Percentiles rank a stretch among this genome's conserved stretches.
Conservation (phyloP, 2,797 vertebrate species). For the Pteronotus mesoamericanus region DNA sequence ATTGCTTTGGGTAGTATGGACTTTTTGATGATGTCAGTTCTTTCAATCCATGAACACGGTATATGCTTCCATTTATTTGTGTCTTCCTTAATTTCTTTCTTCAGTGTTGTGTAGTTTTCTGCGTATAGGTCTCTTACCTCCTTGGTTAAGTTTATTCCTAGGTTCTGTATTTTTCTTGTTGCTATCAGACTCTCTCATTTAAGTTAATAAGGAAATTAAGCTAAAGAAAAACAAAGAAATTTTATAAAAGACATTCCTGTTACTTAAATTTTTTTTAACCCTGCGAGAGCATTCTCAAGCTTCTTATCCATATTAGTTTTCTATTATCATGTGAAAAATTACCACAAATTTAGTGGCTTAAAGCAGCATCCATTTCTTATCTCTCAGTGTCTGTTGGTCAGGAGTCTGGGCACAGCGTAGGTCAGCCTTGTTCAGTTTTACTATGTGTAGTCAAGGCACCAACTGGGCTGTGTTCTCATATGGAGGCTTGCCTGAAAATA, state of each 20-base stretch:
- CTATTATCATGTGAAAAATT: background rate
- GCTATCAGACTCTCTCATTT: background rate
- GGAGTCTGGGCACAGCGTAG: background rate
- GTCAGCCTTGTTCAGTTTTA: background rate
- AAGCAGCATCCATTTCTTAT: background rate
- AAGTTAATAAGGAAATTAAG: background rate
- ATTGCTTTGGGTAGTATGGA: no score
- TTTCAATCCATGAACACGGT: no score
- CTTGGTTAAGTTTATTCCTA: no score
- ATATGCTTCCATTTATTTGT: no score
- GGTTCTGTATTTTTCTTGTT: no score
- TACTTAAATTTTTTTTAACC: background rate
- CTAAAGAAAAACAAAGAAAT: background rate
- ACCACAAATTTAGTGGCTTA: background rate
- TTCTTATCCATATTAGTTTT: conserved; percentile 1
- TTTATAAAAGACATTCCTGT: background rate
- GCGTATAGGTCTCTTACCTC: no score
- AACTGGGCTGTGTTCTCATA: background rate
- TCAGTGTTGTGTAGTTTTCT: no score
- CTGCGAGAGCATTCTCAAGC: background rate
- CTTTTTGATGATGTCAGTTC: no score
- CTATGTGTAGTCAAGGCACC: background rate
- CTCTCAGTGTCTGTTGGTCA: background rate
- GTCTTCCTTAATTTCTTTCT: no score
- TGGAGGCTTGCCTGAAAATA: background rate